Evolutionary conservation across 1,140 invertebrate genomes (phyloP).

Genomic region (Papilio machaon): DNA sequence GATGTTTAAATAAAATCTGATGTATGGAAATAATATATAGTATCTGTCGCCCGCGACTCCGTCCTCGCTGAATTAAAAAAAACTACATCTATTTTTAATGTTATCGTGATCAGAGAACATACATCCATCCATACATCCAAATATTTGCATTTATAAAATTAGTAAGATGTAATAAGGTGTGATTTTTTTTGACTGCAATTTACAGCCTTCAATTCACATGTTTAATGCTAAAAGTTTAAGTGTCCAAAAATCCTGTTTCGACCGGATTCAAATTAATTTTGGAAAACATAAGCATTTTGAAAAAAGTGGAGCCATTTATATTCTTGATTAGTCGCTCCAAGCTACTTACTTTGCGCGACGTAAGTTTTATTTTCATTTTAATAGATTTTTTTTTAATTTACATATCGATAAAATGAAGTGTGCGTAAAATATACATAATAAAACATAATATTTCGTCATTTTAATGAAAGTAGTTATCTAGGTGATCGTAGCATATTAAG

Average conservation of each 20-base stretch:
- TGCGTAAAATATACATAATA: neutral
- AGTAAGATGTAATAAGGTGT: no score
- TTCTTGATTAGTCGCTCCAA: neutral
- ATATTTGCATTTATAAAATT: no score
- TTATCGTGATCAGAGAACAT: no score
- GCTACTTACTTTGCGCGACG: slow-evolving; percentile 3
- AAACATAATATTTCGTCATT: neutral
- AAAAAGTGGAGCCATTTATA: neutral
- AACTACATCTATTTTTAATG: no score
- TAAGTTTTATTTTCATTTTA: slow-evolving; percentile 6
- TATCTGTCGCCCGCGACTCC: no score
- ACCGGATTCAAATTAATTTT: slow-evolving; percentile 2
- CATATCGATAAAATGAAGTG: neutral
- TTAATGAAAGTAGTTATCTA: neutral
- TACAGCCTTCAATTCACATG: no score
- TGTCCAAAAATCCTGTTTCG: neutral
- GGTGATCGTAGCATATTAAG: neutral
- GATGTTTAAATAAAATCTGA: neutral
- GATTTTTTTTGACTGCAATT: no score
- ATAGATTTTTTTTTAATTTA: neutral
- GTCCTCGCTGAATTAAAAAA: no score
- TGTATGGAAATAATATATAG: no score
- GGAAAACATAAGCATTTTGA: neutral
- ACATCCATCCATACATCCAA: no score
- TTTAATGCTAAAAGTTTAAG: no score